Base-by-base conservation (phyloP, 2,113 vertebrate genomes). In the Axis porcinus region DNA sequence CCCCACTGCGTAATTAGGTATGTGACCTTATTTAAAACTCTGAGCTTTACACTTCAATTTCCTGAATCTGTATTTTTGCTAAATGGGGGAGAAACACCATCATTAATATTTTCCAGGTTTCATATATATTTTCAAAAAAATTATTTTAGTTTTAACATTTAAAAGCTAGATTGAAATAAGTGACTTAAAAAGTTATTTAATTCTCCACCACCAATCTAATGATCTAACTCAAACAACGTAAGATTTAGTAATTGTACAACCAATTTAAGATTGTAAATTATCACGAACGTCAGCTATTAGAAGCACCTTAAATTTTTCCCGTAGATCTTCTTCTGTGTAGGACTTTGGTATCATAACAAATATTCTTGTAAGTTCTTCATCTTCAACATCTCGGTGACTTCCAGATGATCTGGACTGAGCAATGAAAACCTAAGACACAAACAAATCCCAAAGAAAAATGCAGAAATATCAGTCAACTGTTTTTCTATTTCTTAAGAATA, bases 271-370 rank as follows among this genome's bases (percentile, higher is more conserved):
- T 2, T 33, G 12, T 28, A 78, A n/a, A 2, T 64, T 83, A 79
- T 86, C 85, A 90, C 19, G 95, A 92, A 55, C 12, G 60, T 70
- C n/a, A 85, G 52, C 30, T 89, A 92, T 33, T 67, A 94, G 67
- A 13, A 89, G 7, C 98, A 99, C 99, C 98, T 99, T 99, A 97
- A 99, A 99, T 3, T 99, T 99, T 82, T 99, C 98, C 92, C 99
- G 99, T 7, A 99, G 97, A 97, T 99, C 99, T 43, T 99, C 99
- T 98, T 99, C 99, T 3, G 99, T 98, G 93, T 99, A 99, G 14
- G 99, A 98, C 97, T 99, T 99, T 6, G 99, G 99, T 98, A 99
- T 99, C 99, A 99, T 99, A 88, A 99, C 99, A 94, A 99, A 99
- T 91, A 99, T 99, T 97, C 99, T 98, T 52, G 99, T 99, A 94